Conservation (phyloP, 2,113 vertebrate genomes). For the Puma concolor region DNA sequence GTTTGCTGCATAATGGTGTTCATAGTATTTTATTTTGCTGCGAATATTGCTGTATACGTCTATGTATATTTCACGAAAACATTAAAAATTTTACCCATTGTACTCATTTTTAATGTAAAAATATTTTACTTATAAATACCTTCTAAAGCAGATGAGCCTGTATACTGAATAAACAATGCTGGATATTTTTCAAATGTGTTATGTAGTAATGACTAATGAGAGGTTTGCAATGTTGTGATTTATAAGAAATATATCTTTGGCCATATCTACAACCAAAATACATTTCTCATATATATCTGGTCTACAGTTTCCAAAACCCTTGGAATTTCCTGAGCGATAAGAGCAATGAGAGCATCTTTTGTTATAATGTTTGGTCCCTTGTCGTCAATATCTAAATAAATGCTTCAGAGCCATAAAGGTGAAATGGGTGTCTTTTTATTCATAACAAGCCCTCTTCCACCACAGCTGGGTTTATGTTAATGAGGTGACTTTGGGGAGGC, state of each 20-base stretch:
- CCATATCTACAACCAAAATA: neutral
- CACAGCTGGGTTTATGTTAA: neutral
- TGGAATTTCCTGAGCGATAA: neutral
- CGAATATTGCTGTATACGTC: neutral
- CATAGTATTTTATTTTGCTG: neutral
- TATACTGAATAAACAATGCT: neutral
- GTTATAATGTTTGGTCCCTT: neutral
- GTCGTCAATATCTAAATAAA: neutral
- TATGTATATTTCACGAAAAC: neutral
- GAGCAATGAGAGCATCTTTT: neutral
- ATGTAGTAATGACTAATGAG: neutral
- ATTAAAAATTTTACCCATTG: neutral
- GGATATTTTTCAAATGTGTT: neutral
- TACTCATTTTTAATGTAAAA: neutral
- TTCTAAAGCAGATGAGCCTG: neutral
- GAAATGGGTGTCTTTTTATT: neutral
- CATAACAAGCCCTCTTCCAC: neutral
- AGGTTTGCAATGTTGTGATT: neutral
- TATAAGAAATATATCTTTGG: neutral
- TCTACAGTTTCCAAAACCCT: neutral
- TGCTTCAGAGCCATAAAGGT: neutral
- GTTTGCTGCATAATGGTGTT: neutral
- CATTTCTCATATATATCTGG: neutral
- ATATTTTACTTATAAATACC: neutral
- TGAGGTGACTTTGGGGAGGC: neutral